A percentile compares a stretch with the other conserved stretches of the same genome.
Evolutionary conservation across 2,888 invertebrate species (phyloP).

Genomic region (Scelioninae gen. 1): DNA sequence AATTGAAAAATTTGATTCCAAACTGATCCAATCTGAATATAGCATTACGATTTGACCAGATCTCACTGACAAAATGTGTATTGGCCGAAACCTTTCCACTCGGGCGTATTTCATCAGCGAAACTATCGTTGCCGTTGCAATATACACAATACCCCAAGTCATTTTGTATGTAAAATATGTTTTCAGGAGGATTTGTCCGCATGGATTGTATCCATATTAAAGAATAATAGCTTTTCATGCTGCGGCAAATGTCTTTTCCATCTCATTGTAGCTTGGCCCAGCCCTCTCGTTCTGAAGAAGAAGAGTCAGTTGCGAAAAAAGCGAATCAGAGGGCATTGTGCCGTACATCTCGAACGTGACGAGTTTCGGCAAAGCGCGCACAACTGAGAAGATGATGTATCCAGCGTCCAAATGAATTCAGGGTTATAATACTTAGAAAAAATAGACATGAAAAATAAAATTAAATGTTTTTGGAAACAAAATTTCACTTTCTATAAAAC

Average conservation of each 20-base stretch:
- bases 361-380: slow-evolving; percentile 47
- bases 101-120: slow-evolving; percentile 11
- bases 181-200: slow-evolving; percentile 44
- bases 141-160: slow-evolving; percentile 19
- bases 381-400: background rate
- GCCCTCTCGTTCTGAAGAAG: slow-evolving; percentile 2
- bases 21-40: background rate
- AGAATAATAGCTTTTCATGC: slow-evolving; percentile 58
- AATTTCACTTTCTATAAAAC: no score
- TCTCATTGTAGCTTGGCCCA: slow-evolving; percentile 35
- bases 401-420: slow-evolving; percentile 46
- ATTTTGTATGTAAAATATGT: slow-evolving; percentile 51
- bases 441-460: background rate
- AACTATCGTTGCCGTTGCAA: background rate
- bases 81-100: slow-evolving; percentile 6
- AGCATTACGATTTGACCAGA: background rate
- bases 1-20: background rate
- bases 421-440: slow-evolving; percentile 29
- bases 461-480: background rate
- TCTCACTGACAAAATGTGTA: no score
- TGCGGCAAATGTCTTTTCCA: slow-evolving; percentile 60
- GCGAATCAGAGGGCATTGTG: slow-evolving; percentile 50
- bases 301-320: background rate
- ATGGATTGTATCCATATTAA: slow-evolving; percentile 50
- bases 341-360: slow-evolving; percentile 51